Percentiles rank a stretch among this genome's conserved stretches.
Evolutionary conservation across 2,113 vertebrate species (phyloP).

Genomic region (Sorex araneus): DNA sequence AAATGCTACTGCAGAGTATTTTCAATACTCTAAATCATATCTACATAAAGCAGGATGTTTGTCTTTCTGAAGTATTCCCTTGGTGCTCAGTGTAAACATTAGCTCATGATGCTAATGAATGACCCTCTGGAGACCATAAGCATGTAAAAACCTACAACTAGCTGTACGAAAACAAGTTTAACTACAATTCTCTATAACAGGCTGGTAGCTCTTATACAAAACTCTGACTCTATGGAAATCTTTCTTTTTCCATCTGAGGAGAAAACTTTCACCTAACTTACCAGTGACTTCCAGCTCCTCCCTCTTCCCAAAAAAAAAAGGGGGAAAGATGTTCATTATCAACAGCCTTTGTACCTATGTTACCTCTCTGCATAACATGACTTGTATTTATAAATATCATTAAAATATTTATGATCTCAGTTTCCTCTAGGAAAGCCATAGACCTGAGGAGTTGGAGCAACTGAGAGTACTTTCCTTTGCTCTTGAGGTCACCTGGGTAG

Average conservation of each 20-base stretch:
- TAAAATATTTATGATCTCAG: slow-evolving; percentile 37
- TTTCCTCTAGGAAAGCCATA: not conserved
- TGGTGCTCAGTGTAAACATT: not conserved
- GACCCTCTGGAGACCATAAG: not conserved
- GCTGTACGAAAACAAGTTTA: slow-evolving; percentile 52
- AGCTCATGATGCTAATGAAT: not conserved
- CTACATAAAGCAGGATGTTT: slow-evolving; percentile 29
- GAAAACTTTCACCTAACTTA: slow-evolving; percentile 4
- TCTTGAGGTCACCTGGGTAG: slow-evolving; percentile 25
- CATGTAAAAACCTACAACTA: slow-evolving; percentile 53
- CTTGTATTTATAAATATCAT: slow-evolving; percentile 13
- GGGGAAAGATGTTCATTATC: not conserved
- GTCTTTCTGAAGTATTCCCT: slow-evolving; percentile 56
- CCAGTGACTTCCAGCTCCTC: not conserved
- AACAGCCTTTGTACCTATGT: slow-evolving; percentile 11
- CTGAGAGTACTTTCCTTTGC: not conserved
- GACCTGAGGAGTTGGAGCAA: not conserved
- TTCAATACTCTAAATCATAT: slow-evolving; percentile 39
- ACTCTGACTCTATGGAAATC: not conserved
- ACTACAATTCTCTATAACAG: slow-evolving; percentile 50
- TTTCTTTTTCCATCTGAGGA: not conserved
- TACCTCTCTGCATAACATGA: slow-evolving; percentile 7
- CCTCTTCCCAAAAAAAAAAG: slow-evolving; percentile 19
- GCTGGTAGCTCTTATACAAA: slow-evolving; percentile 33
- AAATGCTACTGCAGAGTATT: slow-evolving; percentile 5